Conservation (phyloP, 1,140 invertebrate species). For the Brachionus rotundiformis region DNA sequence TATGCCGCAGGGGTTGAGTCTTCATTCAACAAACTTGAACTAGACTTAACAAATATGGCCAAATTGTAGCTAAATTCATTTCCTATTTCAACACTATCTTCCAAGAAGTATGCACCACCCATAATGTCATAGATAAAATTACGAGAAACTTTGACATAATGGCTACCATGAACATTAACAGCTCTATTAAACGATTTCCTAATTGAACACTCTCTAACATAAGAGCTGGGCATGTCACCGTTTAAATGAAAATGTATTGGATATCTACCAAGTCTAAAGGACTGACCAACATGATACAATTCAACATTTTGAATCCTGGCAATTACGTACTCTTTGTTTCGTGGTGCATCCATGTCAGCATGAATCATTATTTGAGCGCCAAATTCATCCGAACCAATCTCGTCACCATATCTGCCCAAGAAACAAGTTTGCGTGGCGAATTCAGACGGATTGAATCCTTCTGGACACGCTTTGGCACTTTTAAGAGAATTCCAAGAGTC, state of each 20-base stretch:
- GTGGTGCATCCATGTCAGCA: conserved; percentile 44
- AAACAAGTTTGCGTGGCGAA: conserved; percentile 61
- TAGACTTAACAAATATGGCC: conserved; percentile 57
- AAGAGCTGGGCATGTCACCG: conserved; percentile 58
- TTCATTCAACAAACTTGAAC: conserved; percentile 61
- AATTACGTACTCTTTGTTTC: background rate
- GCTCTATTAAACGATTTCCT: conserved; percentile 61
- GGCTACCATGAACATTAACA: conserved; percentile 61
- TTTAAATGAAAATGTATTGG: conserved; percentile 62
- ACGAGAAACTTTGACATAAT: conserved; percentile 53
- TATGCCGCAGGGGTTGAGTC: conserved; percentile 60
- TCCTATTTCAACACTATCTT: conserved; percentile 63
- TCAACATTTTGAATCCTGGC: conserved; percentile 41
- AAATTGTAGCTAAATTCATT: conserved; percentile 60
- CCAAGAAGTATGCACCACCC: conserved; percentile 62
- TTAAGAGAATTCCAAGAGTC: conserved; percentile 44
- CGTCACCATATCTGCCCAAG: conserved; percentile 58
- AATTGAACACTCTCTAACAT: conserved; percentile 58
- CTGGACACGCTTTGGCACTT: conserved; percentile 57
- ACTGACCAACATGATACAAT: conserved; percentile 58
- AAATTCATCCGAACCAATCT: conserved; percentile 59
- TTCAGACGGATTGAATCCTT: conserved; percentile 60
- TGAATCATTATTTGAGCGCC: conserved; percentile 59
- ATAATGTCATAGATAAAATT: conserved; percentile 56
- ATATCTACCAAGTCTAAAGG: conserved; percentile 61